Evolutionary conservation across 2,888 invertebrate species (phyloP).

Genomic region (Eupithecia abbreviata): DNA sequence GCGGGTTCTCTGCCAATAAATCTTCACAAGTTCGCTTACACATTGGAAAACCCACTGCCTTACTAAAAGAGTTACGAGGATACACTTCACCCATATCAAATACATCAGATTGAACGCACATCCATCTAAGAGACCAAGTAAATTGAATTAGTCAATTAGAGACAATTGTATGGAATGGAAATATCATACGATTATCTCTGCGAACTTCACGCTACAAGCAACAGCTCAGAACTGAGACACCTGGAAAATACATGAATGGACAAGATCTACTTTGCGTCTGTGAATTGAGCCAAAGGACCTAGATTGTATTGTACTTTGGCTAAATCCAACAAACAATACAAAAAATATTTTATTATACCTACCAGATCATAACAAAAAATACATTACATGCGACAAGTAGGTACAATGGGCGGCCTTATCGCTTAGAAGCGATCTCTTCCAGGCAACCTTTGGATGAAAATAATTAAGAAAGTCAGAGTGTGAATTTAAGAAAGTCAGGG

Average conservation of each 20-base stretch:
- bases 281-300: background rate
- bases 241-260: background rate
- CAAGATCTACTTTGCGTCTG: background rate
- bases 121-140: background rate
- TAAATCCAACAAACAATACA: no score
- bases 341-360: no score
- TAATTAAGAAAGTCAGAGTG: no score
- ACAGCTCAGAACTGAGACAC: background rate
- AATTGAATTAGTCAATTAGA: background rate
- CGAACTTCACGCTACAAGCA: background rate
- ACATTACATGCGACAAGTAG: no score
- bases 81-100: background rate
- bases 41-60: background rate
- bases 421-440: no score
- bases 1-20: constrained; percentile 1
- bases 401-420: no score
- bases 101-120: background rate
- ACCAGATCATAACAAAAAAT: no score
- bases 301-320: no score
- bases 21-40: background rate
- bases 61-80: background rate
- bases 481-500: no score
- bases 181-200: background rate
- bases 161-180: background rate
- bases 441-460: no score